These are phyloP conservation scores for Gavia stellata DNA, from an alignment of 2,113 vertebrate genomes.

Conservation along the genomic window DNA sequence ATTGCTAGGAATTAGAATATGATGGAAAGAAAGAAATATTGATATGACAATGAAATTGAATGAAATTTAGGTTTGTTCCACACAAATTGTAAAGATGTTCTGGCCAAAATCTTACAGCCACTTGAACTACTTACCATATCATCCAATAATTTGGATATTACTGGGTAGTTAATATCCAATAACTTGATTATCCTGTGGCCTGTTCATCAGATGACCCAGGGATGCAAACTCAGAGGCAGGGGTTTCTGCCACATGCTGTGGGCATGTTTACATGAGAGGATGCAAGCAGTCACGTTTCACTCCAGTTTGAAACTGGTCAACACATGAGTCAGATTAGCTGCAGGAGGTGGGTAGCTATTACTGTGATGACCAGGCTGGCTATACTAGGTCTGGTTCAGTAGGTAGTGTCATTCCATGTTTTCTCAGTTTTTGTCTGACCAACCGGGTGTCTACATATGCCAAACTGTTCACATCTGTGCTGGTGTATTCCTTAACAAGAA, in stretches of 20 bases:
- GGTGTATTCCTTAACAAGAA: not conserved
- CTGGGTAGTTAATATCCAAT: not conserved
- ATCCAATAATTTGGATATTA: not conserved
- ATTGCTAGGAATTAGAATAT: not conserved
- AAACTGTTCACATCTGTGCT: not conserved
- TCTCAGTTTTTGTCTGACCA: not conserved
- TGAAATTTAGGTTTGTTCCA: not conserved
- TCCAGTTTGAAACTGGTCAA: not conserved
- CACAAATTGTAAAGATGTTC: not conserved
- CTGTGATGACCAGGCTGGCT: not conserved
- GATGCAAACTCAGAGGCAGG: not conserved
- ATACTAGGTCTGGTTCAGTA: not conserved
- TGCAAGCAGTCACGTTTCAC: not conserved
- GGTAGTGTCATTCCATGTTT: not conserved
- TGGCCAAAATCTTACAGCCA: not conserved
- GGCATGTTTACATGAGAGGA: not conserved
- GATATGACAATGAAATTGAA: not conserved
- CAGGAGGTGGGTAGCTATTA: not conserved
- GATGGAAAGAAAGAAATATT: not conserved
- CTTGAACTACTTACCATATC: not conserved
- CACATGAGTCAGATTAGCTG: not conserved
- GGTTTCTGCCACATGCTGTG: fast-evolving
- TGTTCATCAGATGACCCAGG: not conserved
- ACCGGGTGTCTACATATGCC: not conserved
- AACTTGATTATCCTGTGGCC: not conserved